phyloP scores from a whole-genome alignment of 2,888 invertebrate genomes.

The Drosophila greeni region DNA sequence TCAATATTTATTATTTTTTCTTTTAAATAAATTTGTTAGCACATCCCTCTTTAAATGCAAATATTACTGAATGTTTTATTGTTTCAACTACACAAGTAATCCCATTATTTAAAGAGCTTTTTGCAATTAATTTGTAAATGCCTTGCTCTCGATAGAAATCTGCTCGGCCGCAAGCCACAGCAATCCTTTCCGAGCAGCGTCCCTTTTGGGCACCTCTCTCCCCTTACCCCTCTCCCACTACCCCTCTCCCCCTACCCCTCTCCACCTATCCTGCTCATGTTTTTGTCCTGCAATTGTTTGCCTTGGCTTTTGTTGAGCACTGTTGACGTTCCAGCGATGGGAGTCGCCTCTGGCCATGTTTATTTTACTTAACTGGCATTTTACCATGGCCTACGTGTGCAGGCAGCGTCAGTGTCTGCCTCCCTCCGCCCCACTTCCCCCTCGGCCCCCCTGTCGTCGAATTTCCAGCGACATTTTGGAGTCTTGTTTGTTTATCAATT shows the following conservation, averaged over 20 bases:
- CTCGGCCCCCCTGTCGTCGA: neutral
- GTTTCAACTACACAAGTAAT: neutral
- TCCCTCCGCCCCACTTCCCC: neutral
- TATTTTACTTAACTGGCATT: slow-evolving; percentile 68
- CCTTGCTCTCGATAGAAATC: slow-evolving; percentile 19
- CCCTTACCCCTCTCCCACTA: too few relatives aligned
- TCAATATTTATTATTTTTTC: too few relatives aligned
- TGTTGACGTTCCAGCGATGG: slow-evolving; percentile 39
- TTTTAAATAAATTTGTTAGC: neutral
- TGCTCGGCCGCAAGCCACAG: slow-evolving; percentile 24
- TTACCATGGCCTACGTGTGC: slow-evolving; percentile 45
- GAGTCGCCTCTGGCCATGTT: slow-evolving; percentile 50
- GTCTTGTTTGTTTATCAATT: slow-evolving; percentile 64
- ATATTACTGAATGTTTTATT: neutral
- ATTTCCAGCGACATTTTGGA: slow-evolving; percentile 33
- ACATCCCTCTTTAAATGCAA: neutral
- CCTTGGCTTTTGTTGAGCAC: slow-evolving; percentile 39
- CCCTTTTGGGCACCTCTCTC: neutral
- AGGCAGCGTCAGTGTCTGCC: neutral
- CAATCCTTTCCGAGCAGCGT: slow-evolving; percentile 29
- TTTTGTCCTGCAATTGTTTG: slow-evolving; percentile 18
- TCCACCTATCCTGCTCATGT: neutral
- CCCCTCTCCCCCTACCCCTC: neutral
- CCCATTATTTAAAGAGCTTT: slow-evolving; percentile 10
- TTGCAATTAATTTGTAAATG: slow-evolving; percentile 26